phyloP scores from a whole-genome alignment of 1,140 invertebrate species.

The Ceratina australensis region DNA sequence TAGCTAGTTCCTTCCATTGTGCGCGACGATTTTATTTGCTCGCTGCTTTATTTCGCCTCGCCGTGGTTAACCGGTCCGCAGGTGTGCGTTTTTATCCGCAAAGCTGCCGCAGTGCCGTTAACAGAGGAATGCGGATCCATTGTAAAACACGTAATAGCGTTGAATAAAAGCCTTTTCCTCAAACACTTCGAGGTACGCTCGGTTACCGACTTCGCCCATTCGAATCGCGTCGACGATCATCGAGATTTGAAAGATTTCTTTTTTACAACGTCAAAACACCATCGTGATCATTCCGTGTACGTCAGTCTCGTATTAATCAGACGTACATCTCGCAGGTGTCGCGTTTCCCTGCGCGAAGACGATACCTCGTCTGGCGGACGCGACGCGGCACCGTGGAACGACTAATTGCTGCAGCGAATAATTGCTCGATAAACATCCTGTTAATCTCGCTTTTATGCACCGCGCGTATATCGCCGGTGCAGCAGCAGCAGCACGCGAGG shows the following conservation, averaged over 20 bases:
- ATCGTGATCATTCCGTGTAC: not conserved
- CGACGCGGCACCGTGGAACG: slow-evolving; percentile 54
- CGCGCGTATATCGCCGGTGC: slow-evolving; percentile 53
- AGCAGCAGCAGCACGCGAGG: slow-evolving; percentile 48
- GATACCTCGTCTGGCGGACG: slow-evolving; percentile 36
- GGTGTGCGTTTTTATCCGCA: slow-evolving; percentile 43
- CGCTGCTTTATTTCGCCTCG: slow-evolving; percentile 70
- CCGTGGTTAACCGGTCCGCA: slow-evolving; percentile 37
- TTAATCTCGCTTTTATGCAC: slow-evolving; percentile 74
- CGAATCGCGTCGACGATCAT: no score
- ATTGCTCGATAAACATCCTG: slow-evolving; percentile 79
- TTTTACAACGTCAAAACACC: no score
- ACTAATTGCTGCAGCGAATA: slow-evolving; percentile 71
- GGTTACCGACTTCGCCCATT: no score
- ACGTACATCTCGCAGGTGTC: slow-evolving; percentile 43
- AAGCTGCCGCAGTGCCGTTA: slow-evolving; percentile 45
- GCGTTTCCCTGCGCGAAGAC: slow-evolving; percentile 39
- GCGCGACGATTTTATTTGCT: slow-evolving; percentile 72
- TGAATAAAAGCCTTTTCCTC: no score
- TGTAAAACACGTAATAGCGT: slow-evolving; percentile 20
- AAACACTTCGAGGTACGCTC: no score
- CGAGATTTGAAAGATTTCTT: no score
- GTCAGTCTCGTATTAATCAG: slow-evolving; percentile 7
- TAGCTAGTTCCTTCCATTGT: slow-evolving; percentile 62
- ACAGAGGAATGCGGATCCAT: slow-evolving; percentile 26